Base-by-base conservation (phyloP, 2,888 invertebrate genomes). In the Resseliella maxima region DNA sequence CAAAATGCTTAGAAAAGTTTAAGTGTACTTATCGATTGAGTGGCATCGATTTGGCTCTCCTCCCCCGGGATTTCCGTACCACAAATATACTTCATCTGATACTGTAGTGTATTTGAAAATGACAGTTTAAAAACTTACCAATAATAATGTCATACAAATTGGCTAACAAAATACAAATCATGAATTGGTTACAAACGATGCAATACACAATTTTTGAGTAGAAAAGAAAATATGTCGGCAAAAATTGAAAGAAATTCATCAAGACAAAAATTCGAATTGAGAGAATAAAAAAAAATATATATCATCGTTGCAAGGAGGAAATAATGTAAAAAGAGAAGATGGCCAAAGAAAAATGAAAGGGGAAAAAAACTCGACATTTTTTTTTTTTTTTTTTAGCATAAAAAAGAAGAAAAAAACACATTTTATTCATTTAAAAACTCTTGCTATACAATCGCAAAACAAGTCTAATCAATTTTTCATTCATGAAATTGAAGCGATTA, bases 41-140 rank as follows among this genome's bases (percentile, higher is more conserved):
- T 72, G 35, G 31, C 31, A 72, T 72, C 35, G 72, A 72, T 31
- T 31, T 72, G n/a, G n/a, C n/a, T n/a, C n/a, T n/a, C n/a, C n/a
- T n/a, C n/a, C 31, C 59, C 15, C 27, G 0, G 72, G n/a, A n/a
- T 27, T 72, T 72, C 35, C 72, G 72, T 72, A 31, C 31, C 31
- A 72, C n/a, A n/a, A n/a, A n/a, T 31, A 72, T 35, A 18, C 27
- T 72, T 72, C 72, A 18, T 15, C 5, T 72, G 72, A 72, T 35
- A 31, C 15, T 15, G 24, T 41, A 24, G 24, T 21, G 10, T 50
- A 50, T 50, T 41, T 41, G 50, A 31, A n/a, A 72, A 31, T 1
- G 72, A 31, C 72, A 27, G 31, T 31, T 72, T 72, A 35, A 72
- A 72, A 72, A 72, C 72, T 72, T 72, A 72, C 72, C 72, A 72